Base-by-base conservation (phyloP, 2,797 vertebrate species). In the Capromys pilorides region DNA sequence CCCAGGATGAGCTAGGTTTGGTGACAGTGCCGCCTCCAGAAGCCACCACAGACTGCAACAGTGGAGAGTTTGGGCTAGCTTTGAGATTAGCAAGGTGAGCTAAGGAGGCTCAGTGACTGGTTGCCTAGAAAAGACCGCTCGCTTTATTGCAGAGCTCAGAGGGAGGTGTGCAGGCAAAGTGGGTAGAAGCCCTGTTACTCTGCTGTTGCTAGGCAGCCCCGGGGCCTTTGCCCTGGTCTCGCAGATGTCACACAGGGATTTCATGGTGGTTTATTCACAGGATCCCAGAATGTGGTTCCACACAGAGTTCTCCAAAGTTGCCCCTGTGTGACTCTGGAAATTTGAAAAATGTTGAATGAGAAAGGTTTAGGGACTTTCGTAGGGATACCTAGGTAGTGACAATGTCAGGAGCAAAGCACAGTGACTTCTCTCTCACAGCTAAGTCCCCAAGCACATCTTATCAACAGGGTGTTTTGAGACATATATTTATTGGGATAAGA, bases 241-340 rank as follows among this genome's bases (percentile, higher is more conserved):
- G 39, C 18, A 22, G 1, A 2, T 84, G 54, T 45, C n/a, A 67
- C 36, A 33, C 7, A 54, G 7, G 54, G 94, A 79, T 57, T 31
- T 73, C 21, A 51, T 80, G 59, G 45, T 16, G 51, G 39, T 45
- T 19, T 80, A 66, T 19, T 80, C 71, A 66, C 59, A 84, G 59
- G 36, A 73, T 92, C 54, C 66, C 79, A 73, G n/a, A 57, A n/a
- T 81, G 49, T n/a, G 8, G 26, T 3, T 67, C 2, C 78, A 6
- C 26, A 10, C 71, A 75, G 31, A 5, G 22, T 79, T 90, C 94
- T 89, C 81, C 39, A 83, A 66, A 61, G 49, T 71, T 26, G 13
- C 9, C 18, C 88, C 39, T 73, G 92, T 90, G 28, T 81, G 61
- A 77, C 49, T 73, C n/a, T 84, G 61, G 84, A 95, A 67, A 33